Conservation (phyloP, 2,888 invertebrate species). For the Apantesis nais region DNA sequence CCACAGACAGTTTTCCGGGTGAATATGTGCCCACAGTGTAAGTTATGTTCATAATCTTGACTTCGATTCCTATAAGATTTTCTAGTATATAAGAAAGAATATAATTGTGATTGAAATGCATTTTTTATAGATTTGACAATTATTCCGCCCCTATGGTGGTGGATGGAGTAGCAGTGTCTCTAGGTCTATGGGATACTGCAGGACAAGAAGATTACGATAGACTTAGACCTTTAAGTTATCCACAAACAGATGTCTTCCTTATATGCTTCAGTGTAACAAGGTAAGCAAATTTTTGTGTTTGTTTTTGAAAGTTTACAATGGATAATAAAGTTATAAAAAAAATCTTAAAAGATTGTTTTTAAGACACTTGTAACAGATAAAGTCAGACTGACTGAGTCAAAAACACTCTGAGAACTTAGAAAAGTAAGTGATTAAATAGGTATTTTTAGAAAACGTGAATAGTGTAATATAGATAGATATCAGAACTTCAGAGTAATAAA, state of each 20-base stretch:
- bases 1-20: slow-evolving; percentile 96
- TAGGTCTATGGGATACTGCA: slow-evolving; percentile 99
- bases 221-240: slow-evolving; percentile 97
- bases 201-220: slow-evolving; percentile 99
- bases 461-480: background rate
- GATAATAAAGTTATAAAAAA: background rate
- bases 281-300: slow-evolving; percentile 51
- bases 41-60: slow-evolving; percentile 77
- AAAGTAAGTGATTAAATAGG: background rate
- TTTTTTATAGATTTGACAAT: slow-evolving; percentile 94
- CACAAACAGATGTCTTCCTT: slow-evolving; percentile 99
- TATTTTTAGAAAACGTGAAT: background rate
- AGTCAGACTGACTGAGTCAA: too few species aligned
- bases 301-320: background rate
- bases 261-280: slow-evolving; percentile 99
- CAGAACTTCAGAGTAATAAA: background rate
- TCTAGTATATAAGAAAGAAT: slow-evolving; percentile 10
- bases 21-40: slow-evolving; percentile 98
- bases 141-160: slow-evolving; percentile 99
- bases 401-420: background rate
- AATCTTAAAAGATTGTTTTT: background rate
- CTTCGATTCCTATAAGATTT: slow-evolving; percentile 24
- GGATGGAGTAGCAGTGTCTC: slow-evolving; percentile 97
- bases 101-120: slow-evolving; percentile 14
- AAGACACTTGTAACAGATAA: background rate